phyloP scores from a whole-genome alignment of 2,888 invertebrate species.

The Eudasyphora cyanicolor region DNA sequence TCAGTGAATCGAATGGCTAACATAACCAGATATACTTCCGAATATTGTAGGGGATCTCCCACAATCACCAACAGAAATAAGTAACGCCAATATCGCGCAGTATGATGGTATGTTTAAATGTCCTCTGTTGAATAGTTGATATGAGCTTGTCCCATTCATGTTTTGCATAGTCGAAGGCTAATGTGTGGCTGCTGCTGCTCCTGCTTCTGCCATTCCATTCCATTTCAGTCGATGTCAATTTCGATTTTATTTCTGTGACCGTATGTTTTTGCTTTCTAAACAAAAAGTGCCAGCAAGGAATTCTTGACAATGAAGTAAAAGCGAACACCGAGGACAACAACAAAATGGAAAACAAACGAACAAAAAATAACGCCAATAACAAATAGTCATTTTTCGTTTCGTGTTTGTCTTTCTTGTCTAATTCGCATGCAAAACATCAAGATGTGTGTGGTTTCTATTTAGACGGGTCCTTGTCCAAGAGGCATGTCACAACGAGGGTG shows the following conservation, averaged over 20 bases:
- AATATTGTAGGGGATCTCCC: neutral
- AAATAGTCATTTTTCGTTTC: slow-evolving; percentile 56
- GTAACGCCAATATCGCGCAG: slow-evolving; percentile 48
- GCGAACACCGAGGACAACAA: neutral
- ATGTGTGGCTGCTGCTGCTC: neutral
- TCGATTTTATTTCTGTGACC: slow-evolving; percentile 64
- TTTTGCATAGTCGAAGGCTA: neutral
- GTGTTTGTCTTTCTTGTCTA: slow-evolving; percentile 66
- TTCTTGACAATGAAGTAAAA: slow-evolving; percentile 42
- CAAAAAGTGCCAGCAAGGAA: slow-evolving; percentile 61
- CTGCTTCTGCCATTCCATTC: slow-evolving; percentile 35
- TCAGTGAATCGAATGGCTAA: too few species aligned
- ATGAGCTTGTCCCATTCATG: slow-evolving; percentile 22
- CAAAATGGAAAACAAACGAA: slow-evolving; percentile 76
- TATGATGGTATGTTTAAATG: slow-evolving; percentile 35
- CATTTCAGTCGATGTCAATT: slow-evolving; percentile 54
- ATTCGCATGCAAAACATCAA: slow-evolving; percentile 67
- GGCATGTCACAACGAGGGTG: neutral
- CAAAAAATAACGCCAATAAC: slow-evolving; percentile 21
- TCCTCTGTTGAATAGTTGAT: slow-evolving; percentile 15
- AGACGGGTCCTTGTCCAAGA: slow-evolving; percentile 37
- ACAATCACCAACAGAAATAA: neutral
- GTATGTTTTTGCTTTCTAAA: slow-evolving; percentile 48
- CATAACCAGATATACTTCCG: neutral
- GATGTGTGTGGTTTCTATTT: slow-evolving; percentile 60